phyloP scores from a whole-genome alignment of 1,140 invertebrate species.

The Argopecten irradians region DNA sequence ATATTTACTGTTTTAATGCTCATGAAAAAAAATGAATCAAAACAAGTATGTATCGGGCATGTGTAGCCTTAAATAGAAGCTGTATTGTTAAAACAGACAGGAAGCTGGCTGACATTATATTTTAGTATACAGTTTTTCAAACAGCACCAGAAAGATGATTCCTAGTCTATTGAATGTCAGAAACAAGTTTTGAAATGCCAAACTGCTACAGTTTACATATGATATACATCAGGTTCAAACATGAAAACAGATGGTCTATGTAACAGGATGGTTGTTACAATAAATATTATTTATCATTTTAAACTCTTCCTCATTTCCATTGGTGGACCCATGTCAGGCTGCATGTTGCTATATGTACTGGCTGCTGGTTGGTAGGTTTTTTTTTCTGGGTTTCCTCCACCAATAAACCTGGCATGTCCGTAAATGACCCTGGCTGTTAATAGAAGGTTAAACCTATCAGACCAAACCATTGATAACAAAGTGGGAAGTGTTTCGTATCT shows the following conservation, averaged over 20 bases:
- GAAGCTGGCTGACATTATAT: background rate
- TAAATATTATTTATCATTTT: too few relatives aligned
- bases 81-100: background rate
- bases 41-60: background rate
- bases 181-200: slow-evolving; percentile 11
- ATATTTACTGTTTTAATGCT: background rate
- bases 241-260: background rate
- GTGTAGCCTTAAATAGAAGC: background rate
- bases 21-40: background rate
- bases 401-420: too few relatives aligned
- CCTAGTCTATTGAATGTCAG: background rate
- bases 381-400: too few relatives aligned
- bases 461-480: too few relatives aligned
- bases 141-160: background rate
- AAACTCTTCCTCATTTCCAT: background rate
- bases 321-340: background rate
- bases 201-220: background rate
- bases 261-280: background rate
- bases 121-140: background rate
- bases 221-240: background rate
- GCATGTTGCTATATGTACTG: too few relatives aligned
- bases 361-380: too few relatives aligned
- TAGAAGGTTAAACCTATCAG: too few relatives aligned
- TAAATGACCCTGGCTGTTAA: too few relatives aligned
- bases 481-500: too few relatives aligned